phyloP scores from a whole-genome alignment of 92 coral and sea anemone species.

The Plumapathes pennacea region DNA sequence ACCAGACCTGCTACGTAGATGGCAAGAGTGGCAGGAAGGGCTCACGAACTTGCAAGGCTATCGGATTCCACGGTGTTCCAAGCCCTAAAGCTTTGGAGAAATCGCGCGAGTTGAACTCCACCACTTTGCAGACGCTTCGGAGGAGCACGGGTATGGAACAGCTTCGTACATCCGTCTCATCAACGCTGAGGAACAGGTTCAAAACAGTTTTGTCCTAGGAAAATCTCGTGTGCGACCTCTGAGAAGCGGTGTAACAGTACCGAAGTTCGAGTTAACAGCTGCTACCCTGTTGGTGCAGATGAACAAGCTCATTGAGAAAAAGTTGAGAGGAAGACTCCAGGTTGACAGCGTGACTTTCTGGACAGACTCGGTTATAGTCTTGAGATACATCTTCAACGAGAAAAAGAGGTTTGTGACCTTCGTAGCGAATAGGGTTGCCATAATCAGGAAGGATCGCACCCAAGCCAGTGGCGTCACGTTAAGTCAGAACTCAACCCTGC shows the following conservation, averaged over 20 bases:
- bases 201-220: slow-evolving; percentile 52
- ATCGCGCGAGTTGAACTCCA: slow-evolving; percentile 19
- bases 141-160: slow-evolving; percentile 70
- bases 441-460: slow-evolving; percentile 40
- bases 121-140: slow-evolving; percentile 45
- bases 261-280: slow-evolving; percentile 55
- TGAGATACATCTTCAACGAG: slow-evolving; percentile 53
- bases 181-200: slow-evolving; percentile 33
- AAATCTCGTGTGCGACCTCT: slow-evolving; percentile 54
- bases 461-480: slow-evolving; percentile 51
- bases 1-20: slow-evolving; percentile 14
- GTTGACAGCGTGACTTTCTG: slow-evolving; percentile 49
- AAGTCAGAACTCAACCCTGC: slow-evolving; percentile 50
- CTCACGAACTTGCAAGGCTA: slow-evolving; percentile 14
- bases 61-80: slow-evolving; percentile 49
- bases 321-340: slow-evolving; percentile 30
- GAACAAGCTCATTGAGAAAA: slow-evolving; percentile 41
- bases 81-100: slow-evolving; percentile 13
- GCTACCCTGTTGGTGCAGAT: slow-evolving; percentile 39
- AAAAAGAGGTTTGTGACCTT: slow-evolving; percentile 46
- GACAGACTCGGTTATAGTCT: slow-evolving; percentile 62
- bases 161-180: slow-evolving; percentile 52
- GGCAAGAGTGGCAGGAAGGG: slow-evolving; percentile 49
- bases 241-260: slow-evolving; percentile 41
- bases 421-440: slow-evolving; percentile 53